Conservation (phyloP, 2,113 vertebrate genomes). For the Ammodytes marinus region DNA sequence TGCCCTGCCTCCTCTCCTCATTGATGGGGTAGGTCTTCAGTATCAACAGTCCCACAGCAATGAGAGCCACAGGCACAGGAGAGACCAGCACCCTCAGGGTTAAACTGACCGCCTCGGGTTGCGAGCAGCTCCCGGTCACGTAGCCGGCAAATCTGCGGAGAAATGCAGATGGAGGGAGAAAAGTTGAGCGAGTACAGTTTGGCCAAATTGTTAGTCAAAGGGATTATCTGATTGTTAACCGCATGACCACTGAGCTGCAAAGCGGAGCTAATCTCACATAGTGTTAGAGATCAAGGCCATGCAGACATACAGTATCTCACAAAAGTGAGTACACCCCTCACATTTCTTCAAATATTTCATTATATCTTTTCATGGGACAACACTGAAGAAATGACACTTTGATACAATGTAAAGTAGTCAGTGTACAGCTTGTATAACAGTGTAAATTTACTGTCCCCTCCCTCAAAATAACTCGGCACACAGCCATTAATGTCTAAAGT, state of each 20-base stretch:
- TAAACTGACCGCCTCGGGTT: slow-evolving; percentile 85
- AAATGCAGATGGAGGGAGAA: slow-evolving; percentile 42
- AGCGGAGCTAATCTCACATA: slow-evolving; percentile 4
- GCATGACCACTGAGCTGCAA: slow-evolving; percentile 41
- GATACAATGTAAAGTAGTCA: too few species aligned
- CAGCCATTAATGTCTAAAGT: too few species aligned
- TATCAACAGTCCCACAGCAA: slow-evolving; percentile 90
- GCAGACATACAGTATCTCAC: background rate
- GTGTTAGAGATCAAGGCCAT: background rate
- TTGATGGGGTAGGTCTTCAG: slow-evolving; percentile 93
- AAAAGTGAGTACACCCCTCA: too few species aligned
- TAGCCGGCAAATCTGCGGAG: slow-evolving; percentile 92
- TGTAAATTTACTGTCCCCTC: too few species aligned
- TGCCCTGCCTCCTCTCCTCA: slow-evolving; percentile 88
- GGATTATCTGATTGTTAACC: slow-evolving; percentile 39
- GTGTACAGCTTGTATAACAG: too few species aligned
- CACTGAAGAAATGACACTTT: too few species aligned
- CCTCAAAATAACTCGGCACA: too few species aligned
- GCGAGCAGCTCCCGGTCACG: slow-evolving; percentile 86
- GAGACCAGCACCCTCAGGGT: slow-evolving; percentile 94
- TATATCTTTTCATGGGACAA: too few species aligned
- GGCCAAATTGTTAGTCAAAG: slow-evolving; percentile 6
- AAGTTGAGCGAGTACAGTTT: slow-evolving; percentile 42
- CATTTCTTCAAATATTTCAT: too few species aligned
- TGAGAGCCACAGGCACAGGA: slow-evolving; percentile 88